Evolutionary conservation across 2,113 vertebrate species (phyloP).

Genomic region (Gyps fulvus): DNA sequence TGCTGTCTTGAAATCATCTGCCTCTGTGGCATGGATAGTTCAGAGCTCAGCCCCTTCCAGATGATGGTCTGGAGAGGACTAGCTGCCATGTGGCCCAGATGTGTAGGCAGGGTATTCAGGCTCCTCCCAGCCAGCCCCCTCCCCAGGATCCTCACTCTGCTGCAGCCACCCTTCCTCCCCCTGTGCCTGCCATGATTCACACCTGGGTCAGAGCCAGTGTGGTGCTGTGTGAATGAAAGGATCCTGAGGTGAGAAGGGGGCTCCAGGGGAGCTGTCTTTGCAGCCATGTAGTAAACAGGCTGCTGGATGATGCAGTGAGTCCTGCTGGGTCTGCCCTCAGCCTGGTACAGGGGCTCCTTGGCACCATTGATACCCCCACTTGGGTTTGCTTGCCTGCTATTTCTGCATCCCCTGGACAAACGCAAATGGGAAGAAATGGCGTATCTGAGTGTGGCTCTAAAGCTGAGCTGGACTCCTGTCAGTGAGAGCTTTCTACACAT

Average conservation of each 20-base stretch:
- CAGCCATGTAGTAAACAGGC: not conserved
- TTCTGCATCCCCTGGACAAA: not conserved
- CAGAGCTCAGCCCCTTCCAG: not conserved
- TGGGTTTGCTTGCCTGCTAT: not conserved
- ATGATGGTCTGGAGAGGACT: not conserved
- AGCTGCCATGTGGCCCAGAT: not conserved
- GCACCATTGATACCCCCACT: rapidly evolving
- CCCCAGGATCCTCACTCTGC: not conserved
- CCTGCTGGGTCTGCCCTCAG: not conserved
- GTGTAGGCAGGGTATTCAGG: not conserved
- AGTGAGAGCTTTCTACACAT: not conserved
- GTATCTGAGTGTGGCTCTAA: not conserved
- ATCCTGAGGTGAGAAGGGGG: not conserved
- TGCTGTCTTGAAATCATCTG: not conserved
- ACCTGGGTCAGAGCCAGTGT: not conserved
- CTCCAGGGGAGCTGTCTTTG: not conserved
- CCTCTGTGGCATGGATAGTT: rapidly evolving
- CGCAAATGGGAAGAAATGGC: not conserved
- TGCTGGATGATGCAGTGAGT: not conserved
- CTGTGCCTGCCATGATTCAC: not conserved
- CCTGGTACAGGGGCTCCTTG: rapidly evolving
- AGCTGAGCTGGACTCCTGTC: not conserved
- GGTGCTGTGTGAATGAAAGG: not conserved
- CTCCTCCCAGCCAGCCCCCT: not conserved
- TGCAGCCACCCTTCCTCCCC: not conserved